Base-by-base conservation (phyloP, 2,113 vertebrate species). In the Pachypanchax playfairii region DNA sequence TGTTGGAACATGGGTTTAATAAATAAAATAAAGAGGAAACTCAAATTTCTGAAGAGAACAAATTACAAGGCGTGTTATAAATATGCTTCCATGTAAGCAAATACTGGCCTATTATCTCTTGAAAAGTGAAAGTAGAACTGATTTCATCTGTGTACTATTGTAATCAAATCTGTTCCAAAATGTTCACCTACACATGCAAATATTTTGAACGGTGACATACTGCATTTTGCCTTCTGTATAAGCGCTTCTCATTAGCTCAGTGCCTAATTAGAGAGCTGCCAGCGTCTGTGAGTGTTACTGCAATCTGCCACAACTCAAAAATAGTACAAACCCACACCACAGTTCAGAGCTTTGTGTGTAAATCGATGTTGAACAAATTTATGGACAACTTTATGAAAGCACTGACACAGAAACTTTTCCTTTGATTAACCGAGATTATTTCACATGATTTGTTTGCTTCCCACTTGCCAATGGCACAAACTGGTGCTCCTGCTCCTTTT, bases 291-390 rank as follows among this genome's bases (percentile, higher is more conserved):
- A 25, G 48, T 5, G 11, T 56, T 61, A 13, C 7, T 44, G 62
- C 51, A 75, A 77, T 75, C 70, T 78, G 70, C 49, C 66, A 55
- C 38, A 36, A 33, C 43, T 69, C 54, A 54, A 56, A 68, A 69
- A 73, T 62, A 70, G 68, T 17, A 42, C 15, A 44, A 31, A 39
- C 21, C 13, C 55, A 44, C 24, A 12, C 67, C 11, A 7, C 20
- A 1, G 52, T 55, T 29, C 20, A 49, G 13, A 6, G 44, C 42
- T 66, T 66, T 55, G 12, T 64, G 35, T 25, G 6, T 11, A 41
- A 35, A 21, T 44, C 41, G 49, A 55, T 53, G 14, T 25, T 14
- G 9, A 38, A 21, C 48, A 49, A n/a, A 35, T 50, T 72, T 65
- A 15, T 55, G 18, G 6, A 61, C 3, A n/a, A n/a, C 17, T 6